Evolutionary conservation across 2,888 invertebrate species (phyloP).

Genomic region (Heliconius erato): DNA sequence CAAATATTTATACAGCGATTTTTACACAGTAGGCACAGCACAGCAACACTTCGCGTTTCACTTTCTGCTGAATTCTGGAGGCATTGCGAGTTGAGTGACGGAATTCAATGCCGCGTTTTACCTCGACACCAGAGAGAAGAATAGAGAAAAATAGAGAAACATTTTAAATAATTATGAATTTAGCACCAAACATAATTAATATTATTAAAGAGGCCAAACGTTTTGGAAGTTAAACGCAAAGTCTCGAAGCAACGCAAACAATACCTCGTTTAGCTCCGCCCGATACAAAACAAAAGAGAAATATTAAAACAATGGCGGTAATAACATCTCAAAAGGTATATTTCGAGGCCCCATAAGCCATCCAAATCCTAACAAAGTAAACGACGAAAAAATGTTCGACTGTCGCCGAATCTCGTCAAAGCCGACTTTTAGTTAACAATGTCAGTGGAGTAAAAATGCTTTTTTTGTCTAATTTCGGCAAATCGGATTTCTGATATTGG

Average conservation of each 20-base stretch:
- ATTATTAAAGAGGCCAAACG: conserved; percentile 13
- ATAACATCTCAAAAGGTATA: conserved; percentile 45
- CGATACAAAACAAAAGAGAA: conserved; percentile 43
- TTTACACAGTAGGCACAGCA: background rate
- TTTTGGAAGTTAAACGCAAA: conserved; percentile 29
- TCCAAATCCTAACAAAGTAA: conserved; percentile 46
- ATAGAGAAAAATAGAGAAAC: background rate
- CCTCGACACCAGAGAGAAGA: too few relatives aligned
- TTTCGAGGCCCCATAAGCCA: conserved; percentile 43
- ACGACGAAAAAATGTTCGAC: conserved; percentile 40
- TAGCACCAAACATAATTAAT: conserved; percentile 1
- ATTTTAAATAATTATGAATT: background rate
- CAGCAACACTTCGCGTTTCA: too few relatives aligned
- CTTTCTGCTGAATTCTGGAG: background rate
- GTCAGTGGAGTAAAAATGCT: conserved; percentile 40
- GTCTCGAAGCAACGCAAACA: conserved; percentile 34
- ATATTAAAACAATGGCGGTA: conserved; percentile 47
- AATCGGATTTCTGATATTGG: conserved; percentile 44
- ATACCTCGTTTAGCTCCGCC: conserved; percentile 34
- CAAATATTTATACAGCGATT: background rate
- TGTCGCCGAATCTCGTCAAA: conserved; percentile 37
- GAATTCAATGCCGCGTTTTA: too few relatives aligned
- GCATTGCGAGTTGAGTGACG: background rate
- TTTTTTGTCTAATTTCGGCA: conserved; percentile 36
- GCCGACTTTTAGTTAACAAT: conserved; percentile 44